phyloP scores from a whole-genome alignment of 1,140 invertebrate genomes.

The Drosophila nigrodunni region DNA sequence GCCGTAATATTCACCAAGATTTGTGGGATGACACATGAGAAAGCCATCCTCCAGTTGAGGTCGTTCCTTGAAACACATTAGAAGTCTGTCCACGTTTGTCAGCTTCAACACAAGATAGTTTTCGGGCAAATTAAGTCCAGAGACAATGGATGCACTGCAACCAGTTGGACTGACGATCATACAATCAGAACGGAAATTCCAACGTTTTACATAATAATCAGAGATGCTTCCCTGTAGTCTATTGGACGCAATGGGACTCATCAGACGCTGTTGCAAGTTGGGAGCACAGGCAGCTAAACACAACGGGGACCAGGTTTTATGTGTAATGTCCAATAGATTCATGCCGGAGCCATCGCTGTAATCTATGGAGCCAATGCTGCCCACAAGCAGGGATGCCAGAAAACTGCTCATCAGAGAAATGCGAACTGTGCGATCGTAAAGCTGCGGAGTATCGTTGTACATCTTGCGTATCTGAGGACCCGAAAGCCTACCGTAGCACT shows the following conservation, averaged over 20 bases:
- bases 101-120: slow-evolving; percentile 94
- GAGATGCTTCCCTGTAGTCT: slow-evolving; percentile 90
- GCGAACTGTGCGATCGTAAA: slow-evolving; percentile 92
- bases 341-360: slow-evolving; percentile 97
- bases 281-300: slow-evolving; percentile 91
- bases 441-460: slow-evolving; percentile 88
- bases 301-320: slow-evolving; percentile 90
- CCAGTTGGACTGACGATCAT: slow-evolving; percentile 94
- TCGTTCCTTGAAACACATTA: slow-evolving; percentile 90
- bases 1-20: slow-evolving; percentile 91
- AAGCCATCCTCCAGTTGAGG: slow-evolving; percentile 91
- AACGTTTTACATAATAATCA: slow-evolving; percentile 92
- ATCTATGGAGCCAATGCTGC: slow-evolving; percentile 95
- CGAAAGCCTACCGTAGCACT: slow-evolving; percentile 95
- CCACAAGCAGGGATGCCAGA: slow-evolving; percentile 93
- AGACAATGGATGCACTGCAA: slow-evolving; percentile 93
- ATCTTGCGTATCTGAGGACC: slow-evolving; percentile 97
- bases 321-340: slow-evolving; percentile 95
- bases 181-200: slow-evolving; percentile 92
- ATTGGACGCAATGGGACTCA: slow-evolving; percentile 89
- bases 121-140: slow-evolving; percentile 91
- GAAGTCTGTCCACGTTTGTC: slow-evolving; percentile 95
- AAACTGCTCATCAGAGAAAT: slow-evolving; percentile 98
- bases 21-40: slow-evolving; percentile 93
- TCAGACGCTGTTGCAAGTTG: slow-evolving; percentile 89